Conservation (phyloP, 2,888 invertebrate genomes). For the Leptopilina syphax region DNA sequence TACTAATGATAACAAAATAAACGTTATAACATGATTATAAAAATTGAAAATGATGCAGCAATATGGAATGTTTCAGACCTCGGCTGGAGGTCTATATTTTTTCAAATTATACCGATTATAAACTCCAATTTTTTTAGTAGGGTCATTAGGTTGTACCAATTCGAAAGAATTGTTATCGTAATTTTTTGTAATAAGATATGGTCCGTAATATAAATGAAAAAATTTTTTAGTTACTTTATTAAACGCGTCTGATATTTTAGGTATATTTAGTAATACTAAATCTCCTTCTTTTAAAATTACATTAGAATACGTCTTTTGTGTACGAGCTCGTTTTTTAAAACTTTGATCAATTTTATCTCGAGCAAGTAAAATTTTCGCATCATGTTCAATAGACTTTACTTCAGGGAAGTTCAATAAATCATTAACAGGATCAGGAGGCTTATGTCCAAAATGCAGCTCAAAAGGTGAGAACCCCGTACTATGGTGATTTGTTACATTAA, state of each 20-base stretch:
- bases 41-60: too few relatives aligned
- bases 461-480: constrained; percentile 42
- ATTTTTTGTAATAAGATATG: constrained; percentile 24
- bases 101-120: constrained; percentile 35
- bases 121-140: constrained; percentile 13
- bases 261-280: not conserved
- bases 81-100: not conserved
- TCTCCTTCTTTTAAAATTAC: not conserved
- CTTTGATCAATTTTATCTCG: not conserved
- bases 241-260: not conserved
- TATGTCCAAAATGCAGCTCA: constrained; percentile 41
- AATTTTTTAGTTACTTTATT: not conserved
- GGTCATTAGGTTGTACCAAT: not conserved
- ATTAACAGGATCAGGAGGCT: constrained; percentile 9
- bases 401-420: not conserved
- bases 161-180: not conserved
- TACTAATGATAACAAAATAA: too few relatives aligned
- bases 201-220: constrained; percentile 21
- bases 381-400: not conserved
- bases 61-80: not conserved
- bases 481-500: constrained; percentile 39
- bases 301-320: not conserved
- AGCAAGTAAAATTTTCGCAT: not conserved
- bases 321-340: not conserved
- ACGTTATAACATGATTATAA: too few relatives aligned